Percentiles rank a stretch among this genome's conserved stretches.
These are phyloP conservation scores for Trinorchestia longiramus DNA, from an alignment of 1,140 invertebrate genomes.

Conservation along the genomic window DNA sequence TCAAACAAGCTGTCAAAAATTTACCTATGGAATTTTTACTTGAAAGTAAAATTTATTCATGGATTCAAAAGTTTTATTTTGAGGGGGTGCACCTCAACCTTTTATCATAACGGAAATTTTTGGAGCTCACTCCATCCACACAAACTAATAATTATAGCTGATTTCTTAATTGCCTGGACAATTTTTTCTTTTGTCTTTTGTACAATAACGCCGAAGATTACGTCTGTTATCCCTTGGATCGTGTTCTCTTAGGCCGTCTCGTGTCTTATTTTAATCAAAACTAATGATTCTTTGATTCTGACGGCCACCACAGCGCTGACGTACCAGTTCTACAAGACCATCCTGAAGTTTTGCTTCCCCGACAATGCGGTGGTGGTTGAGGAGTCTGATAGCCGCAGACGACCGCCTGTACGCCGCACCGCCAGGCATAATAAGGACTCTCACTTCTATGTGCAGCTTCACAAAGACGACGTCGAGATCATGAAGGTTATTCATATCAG, in stretches of 20 bases:
- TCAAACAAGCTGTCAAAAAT: not conserved
- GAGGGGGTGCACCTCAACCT: no score
- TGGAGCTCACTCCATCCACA: no score
- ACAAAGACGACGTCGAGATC: slow-evolving; percentile 94
- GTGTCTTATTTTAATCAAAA: not conserved
- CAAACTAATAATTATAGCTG: no score
- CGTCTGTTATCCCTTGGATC: no score
- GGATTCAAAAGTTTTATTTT: no score
- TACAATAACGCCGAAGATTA: no score
- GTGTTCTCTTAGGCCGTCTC: not conserved
- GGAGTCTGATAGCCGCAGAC: slow-evolving; percentile 60
- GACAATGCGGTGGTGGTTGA: slow-evolving; percentile 78
- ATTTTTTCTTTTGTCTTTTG: no score
- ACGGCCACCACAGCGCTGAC: slow-evolving; percentile 75
- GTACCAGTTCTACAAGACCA: slow-evolving; percentile 96
- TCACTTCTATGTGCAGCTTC: slow-evolving; percentile 86
- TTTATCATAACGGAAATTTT: no score
- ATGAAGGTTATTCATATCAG: slow-evolving; percentile 80
- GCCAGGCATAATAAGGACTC: slow-evolving; percentile 74
- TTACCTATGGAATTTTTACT: no score
- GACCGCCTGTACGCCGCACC: slow-evolving; percentile 55
- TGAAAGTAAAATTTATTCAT: no score
- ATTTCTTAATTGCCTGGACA: no score
- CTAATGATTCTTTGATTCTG: not conserved
- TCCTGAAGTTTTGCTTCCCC: slow-evolving; percentile 99